A percentile compares a stretch with the other conserved stretches of the same genome.
Conservation (phyloP, 2,113 vertebrate species). For the Entomyzon cyanotis region DNA sequence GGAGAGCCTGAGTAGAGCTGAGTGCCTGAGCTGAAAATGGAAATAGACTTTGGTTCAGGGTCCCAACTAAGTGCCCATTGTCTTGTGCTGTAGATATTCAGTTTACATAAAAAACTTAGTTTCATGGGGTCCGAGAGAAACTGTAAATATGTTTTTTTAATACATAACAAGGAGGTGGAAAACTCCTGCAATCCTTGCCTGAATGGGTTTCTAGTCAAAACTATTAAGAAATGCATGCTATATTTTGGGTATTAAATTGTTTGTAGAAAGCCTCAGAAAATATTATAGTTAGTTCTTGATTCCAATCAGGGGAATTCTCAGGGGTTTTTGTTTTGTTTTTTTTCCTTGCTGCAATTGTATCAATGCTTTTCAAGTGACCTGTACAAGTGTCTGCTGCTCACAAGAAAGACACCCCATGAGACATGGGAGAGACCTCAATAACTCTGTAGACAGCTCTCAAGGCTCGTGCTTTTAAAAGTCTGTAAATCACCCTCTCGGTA, state of each 20-base stretch:
- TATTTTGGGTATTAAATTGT: background rate
- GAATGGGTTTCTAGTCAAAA: background rate
- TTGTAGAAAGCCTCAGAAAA: background rate
- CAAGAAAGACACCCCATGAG: background rate
- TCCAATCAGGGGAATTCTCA: background rate
- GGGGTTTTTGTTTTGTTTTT: rapidly evolving
- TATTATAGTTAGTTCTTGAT: background rate
- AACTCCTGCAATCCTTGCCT: background rate
- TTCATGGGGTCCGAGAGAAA: background rate
- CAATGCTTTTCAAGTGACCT: background rate
- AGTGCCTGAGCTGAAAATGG: background rate
- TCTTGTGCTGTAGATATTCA: background rate
- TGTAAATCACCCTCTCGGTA: background rate
- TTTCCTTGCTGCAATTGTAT: background rate
- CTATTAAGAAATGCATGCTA: background rate
- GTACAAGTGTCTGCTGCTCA: background rate
- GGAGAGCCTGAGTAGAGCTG: background rate
- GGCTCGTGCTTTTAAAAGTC: background rate
- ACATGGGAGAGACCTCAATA: background rate
- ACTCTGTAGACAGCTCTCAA: background rate
- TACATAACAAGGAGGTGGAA: background rate
- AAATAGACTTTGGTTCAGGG: background rate
- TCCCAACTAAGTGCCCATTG: background rate
- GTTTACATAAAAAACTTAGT: background rate
- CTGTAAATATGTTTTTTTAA: background rate